phyloP scores from a whole-genome alignment of 2,113 vertebrate species.

The Lagopus muta region DNA sequence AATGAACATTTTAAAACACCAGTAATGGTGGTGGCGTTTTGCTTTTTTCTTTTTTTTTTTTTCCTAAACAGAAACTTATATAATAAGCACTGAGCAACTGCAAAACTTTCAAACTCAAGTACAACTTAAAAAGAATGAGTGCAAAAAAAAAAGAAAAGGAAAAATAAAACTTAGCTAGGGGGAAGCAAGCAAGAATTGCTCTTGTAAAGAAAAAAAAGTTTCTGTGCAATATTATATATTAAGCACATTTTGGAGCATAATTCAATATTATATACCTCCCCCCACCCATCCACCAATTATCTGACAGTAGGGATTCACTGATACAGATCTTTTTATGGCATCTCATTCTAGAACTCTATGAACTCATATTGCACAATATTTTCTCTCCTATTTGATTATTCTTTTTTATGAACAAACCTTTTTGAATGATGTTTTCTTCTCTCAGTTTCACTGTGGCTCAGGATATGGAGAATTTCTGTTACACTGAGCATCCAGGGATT shows the following conservation, averaged over 20 bases:
- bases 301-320: neutral
- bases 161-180: neutral
- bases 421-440: neutral
- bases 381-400: conserved; percentile 28
- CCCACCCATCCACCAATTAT: neutral
- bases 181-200: neutral
- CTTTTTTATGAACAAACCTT: conserved; percentile 1
- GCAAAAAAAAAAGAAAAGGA: neutral
- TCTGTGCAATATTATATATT: neutral
- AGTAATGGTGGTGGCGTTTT: neutral
- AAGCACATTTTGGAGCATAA: neutral
- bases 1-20: neutral
- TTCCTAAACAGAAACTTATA: neutral
- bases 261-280: neutral
- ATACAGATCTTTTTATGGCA: neutral
- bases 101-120: neutral
- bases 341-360: neutral
- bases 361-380: neutral
- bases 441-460: neutral
- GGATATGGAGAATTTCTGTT: neutral
- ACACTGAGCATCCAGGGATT: neutral
- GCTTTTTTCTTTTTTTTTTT: accelerated
- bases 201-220: neutral
- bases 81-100: neutral
- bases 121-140: neutral